Evolutionary conservation across 2,797 vertebrate genomes (phyloP), one percentile per base, ranked within the genome.

Genomic region (Petrocephalus schoutedeni): DNA sequence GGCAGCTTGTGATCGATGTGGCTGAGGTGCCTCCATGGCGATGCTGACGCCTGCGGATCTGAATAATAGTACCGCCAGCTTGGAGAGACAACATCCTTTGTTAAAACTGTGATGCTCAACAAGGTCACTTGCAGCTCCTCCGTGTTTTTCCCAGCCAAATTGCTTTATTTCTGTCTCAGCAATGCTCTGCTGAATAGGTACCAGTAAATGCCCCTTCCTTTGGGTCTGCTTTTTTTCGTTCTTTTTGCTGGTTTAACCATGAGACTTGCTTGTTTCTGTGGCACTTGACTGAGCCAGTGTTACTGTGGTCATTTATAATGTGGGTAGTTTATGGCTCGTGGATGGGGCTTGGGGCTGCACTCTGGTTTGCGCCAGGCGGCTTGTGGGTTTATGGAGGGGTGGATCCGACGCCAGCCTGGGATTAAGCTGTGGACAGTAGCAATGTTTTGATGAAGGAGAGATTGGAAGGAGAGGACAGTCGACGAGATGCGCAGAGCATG

Each of bases 1-100:
- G 56, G 54, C 77, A 59, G 87, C 74, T 61, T 19, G 23, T 87
- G 87, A 87, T 87, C 74, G 51, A 87, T 87, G 74, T 19, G 56
- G 41, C 57, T 14, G 53, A n/a, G 51, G 51, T 51, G 19, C 12
- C n/a, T 53, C 56, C 36, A 16, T 58, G 74, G 54, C 4, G 36
- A 59, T 56, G 87, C 67, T 77, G 71, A 80, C 54, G 67, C 12
- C 28, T 64, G 14, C 67, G 9, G 67, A 74, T 74, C 28, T 87
- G 87, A 87, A 80, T 87, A 80, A 80, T 87, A 32, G 87, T 51
- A 53, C 67, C 10, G 54, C 32, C 51, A 41, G 19, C 51, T 36
- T 77, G 41, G 53, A 58, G 28, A 54, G 86, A 87, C 86, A 71
- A 74, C 64, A 56, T 53, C 32, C 54, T 87, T 87, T 77, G 58